phyloP scores from a whole-genome alignment of 2,888 invertebrate species.

The Thera obeliscata region DNA sequence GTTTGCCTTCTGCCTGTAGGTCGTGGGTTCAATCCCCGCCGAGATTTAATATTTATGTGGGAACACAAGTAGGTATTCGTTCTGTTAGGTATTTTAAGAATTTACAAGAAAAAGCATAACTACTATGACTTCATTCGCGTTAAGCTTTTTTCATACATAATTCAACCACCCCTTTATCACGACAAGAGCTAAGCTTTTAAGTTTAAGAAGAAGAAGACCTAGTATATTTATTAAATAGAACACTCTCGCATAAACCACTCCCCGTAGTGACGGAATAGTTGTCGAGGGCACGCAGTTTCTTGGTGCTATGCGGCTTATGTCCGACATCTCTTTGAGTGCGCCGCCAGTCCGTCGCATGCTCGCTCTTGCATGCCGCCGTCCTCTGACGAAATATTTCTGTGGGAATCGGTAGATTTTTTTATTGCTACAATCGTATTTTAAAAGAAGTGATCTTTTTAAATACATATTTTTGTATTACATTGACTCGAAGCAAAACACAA shows the following conservation, averaged over 20 bases:
- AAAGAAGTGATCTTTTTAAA: background rate
- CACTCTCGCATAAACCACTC: slow-evolving; percentile 65
- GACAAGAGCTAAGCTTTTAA: too few species aligned
- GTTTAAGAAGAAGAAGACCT: too few species aligned
- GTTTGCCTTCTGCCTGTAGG: too few species aligned
- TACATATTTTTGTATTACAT: background rate
- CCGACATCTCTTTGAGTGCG: slow-evolving; percentile 71
- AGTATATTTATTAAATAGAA: background rate
- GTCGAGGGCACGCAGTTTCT: slow-evolving; percentile 69
- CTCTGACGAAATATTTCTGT: slow-evolving; percentile 49
- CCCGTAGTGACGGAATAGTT: slow-evolving; percentile 76
- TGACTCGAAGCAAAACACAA: too few species aligned
- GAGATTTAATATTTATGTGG: too few species aligned
- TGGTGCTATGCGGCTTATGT: slow-evolving; percentile 73
- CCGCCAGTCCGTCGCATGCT: slow-evolving; percentile 58
- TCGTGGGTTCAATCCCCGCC: too few species aligned
- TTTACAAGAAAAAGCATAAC: too few species aligned
- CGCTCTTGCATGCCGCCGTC: slow-evolving; percentile 60
- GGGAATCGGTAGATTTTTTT: slow-evolving; percentile 35
- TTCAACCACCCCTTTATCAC: too few species aligned
- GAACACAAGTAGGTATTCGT: too few species aligned
- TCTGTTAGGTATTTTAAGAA: too few species aligned
- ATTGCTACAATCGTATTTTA: slow-evolving; percentile 6
- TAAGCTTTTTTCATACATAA: too few species aligned
- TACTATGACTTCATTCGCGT: too few species aligned